These are phyloP conservation scores for Osmerus mordax DNA, from an alignment of 2,113 vertebrate species.

Conservation along the genomic window DNA sequence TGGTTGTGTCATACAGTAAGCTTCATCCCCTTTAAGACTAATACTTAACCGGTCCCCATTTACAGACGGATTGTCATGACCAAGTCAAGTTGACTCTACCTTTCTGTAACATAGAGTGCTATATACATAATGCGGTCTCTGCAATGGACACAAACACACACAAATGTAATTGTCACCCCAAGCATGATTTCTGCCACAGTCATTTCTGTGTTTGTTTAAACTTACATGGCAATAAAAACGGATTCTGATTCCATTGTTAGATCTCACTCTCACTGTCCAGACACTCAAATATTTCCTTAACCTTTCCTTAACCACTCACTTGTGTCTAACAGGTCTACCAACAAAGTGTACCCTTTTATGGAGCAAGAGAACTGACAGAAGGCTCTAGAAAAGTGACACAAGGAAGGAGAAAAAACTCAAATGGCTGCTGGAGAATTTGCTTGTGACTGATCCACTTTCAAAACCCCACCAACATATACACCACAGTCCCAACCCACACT, in stretches of 20 bases:
- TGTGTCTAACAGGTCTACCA: conserved; percentile 5
- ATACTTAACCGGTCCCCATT: too few species aligned
- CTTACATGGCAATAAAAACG: too few species aligned
- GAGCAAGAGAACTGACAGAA: conserved; percentile 47
- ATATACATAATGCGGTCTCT: conserved; percentile 29
- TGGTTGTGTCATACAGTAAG: too few species aligned
- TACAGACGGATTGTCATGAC: too few species aligned
- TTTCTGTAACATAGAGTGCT: conserved; percentile 2
- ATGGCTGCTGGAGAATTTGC: conserved; percentile 36
- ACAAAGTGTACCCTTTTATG: conserved; percentile 27
- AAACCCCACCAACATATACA: conserved; percentile 24
- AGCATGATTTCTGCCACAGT: too few species aligned
- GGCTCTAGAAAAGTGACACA: conserved; percentile 46
- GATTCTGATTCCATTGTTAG: too few species aligned
- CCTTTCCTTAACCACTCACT: not conserved
- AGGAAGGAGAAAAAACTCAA: conserved; percentile 43
- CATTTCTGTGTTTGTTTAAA: too few species aligned
- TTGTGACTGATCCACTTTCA: conserved; percentile 43
- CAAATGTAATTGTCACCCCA: too few species aligned
- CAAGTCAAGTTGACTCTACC: too few species aligned
- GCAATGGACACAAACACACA: too few species aligned
- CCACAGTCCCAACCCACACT: conserved; percentile 8
- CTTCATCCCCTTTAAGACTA: too few species aligned
- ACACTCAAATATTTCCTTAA: not conserved
- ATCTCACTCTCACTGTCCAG: not conserved